Evolutionary conservation across 2,888 invertebrate genomes (phyloP), one percentile per base, ranked within the genome.

Genomic region (Callyntrura guangdongensis): DNA sequence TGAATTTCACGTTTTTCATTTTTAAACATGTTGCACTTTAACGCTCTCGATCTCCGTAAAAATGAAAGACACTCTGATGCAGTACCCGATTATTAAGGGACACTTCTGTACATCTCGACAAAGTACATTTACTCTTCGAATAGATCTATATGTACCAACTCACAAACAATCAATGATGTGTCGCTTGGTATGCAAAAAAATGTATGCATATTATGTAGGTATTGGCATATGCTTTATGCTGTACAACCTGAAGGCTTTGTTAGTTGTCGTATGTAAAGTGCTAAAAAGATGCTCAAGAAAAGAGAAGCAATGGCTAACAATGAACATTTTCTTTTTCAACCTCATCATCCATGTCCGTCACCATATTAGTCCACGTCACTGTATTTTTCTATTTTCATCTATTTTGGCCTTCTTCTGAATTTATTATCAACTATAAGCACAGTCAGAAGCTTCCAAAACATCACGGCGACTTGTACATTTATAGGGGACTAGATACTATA

Each of bases 311-410:
- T 27, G n/a, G 36, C 36, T 69, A 69, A 69, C 69, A 69, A 69
- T 49, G 22, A 77, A 25, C 22, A 49, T 49, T 77, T 86, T 74
- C 56, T 74, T 36, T 72, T 86, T 86, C 84, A 86, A 77, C 61
- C 20, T 86, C 77, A 47, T 64, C 64, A 22, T 6, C 64, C 83
- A 83, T 83, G 47, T 64, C 64, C 61, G 61, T 86, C 86, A 86
- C 67, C 87, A 86, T 86, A 86, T 86, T 86, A 86, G 85, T 86
- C 85, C 85, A 86, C 74, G 77, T 86, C 47, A 61, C 45, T 86
- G 49, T 27, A 69, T 27, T 59, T 67, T 86, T 86, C 25, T 61
- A n/a, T 59, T 77, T 64, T 86, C 77, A 77, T 85, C 61, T 25
- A 64, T 83, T 22, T 69, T 49, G 53, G 25, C 77, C 49, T 36